Percentiles rank a stretch among this genome's conserved stretches.
phyloP scores from a whole-genome alignment of 1,140 invertebrate species.

The roundworm (Caenorhabditis elegans) region DNA sequence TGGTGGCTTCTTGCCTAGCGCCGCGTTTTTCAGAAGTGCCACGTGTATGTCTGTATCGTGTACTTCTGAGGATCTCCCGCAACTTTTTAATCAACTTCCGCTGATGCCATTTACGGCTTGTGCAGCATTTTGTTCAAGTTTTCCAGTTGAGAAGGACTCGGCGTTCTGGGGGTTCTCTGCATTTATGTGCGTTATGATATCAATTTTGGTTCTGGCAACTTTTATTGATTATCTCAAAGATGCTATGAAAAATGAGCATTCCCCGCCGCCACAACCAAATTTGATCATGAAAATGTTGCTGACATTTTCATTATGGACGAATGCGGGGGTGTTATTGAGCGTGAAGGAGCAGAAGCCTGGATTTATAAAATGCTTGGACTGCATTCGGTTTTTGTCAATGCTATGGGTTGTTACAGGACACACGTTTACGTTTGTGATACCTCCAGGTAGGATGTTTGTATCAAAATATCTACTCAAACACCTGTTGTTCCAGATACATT shows the following conservation, averaged over 20 bases:
- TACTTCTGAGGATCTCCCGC: neutral
- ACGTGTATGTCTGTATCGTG: neutral
- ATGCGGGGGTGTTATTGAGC: constrained; percentile 40
- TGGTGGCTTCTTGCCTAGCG: too few species aligned
- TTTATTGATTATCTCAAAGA: neutral
- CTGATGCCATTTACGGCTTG: neutral
- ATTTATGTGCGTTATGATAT: neutral
- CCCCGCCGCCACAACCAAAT: neutral
- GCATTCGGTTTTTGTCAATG: constrained; percentile 66
- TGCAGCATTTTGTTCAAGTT: neutral
- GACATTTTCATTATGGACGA: constrained; percentile 46
- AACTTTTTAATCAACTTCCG: neutral
- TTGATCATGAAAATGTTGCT: constrained; percentile 9
- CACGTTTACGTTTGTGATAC: too few species aligned
- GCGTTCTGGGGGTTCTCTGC: neutral
- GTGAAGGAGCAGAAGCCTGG: constrained; percentile 10
- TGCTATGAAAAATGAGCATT: neutral
- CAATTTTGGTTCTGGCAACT: neutral
- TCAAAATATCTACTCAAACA: too few species aligned
- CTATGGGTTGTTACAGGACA: constrained; percentile 67
- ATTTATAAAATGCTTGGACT: constrained; percentile 55
- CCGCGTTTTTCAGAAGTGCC: too few species aligned
- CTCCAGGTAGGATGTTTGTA: too few species aligned
- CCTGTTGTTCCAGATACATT: neutral
- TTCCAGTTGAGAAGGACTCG: neutral